Base-by-base conservation (phyloP, 1,140 invertebrate genomes). In the Pararge aegeria region DNA sequence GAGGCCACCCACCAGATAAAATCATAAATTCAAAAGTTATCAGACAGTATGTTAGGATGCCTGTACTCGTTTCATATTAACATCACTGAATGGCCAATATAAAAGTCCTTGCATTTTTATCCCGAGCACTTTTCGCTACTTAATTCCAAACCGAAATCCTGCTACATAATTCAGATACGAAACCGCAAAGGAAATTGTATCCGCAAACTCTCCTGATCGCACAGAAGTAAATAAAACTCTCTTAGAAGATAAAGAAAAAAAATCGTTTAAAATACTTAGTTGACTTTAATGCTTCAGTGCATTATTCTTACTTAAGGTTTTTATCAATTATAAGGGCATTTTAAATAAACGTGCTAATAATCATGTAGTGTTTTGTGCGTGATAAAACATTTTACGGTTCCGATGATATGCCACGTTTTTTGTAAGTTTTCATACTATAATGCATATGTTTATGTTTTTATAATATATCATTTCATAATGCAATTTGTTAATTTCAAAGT, bases 161-260 rank as follows among this genome's bases (percentile, higher is more conserved):
- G 37, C 30, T 60, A 53, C 58, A 60, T 60, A 60, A 60, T 54
- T 60, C 58, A 60, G 50, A 48, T 37, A 53, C 42, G 58, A 24
- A 46, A 54, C 58, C 42, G 58, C 50, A 60, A 52, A 60, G 58
- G 58, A 60, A 60, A 60, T 60, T 54, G 58, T 60, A 60, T 60
- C 58, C 58, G 58, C 58, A 60, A 60, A 54, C 58, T 60, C 55
- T 12, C 46, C 58, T 60, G 53, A 60, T 60, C 58, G 51, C 42
- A 60, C 50, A 46, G 51, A 60, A 60, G 58, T 60, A 60, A 60
- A 60, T 60, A 60, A 29, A 49, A 49, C n/a, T 49, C 21, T 4
- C 21, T 27, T 6, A 5, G 19, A 20, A 27, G 29, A 49, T 1
- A 2, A 15, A 15, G 21, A 34, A 34, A 34, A 34, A 34, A 30